Conservation (phyloP, 2,888 invertebrate genomes). For the Pseudococcus longispinus region DNA sequence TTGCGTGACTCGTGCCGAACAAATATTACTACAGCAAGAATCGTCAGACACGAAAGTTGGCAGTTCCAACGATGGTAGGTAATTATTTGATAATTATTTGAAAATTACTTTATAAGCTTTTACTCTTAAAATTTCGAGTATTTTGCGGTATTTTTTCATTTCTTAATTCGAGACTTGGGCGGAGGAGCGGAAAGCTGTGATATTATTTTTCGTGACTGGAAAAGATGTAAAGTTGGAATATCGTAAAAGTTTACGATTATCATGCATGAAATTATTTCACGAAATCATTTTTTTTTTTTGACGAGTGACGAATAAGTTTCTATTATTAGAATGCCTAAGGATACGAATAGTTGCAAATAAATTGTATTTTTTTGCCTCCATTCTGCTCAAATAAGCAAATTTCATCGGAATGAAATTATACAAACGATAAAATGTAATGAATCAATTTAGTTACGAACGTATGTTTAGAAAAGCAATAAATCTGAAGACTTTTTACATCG, state of each 20-base stretch:
- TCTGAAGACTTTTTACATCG: too few relatives aligned
- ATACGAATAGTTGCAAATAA: too few relatives aligned
- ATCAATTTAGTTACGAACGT: too few relatives aligned
- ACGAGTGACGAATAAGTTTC: not conserved
- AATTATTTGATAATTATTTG: constrained; percentile 20
- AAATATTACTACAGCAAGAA: not conserved
- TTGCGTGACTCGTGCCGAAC: not conserved
- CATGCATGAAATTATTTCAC: too few relatives aligned
- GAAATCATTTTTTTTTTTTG: not conserved
- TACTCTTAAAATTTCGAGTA: not conserved
- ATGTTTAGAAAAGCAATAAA: too few relatives aligned
- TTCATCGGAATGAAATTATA: too few relatives aligned
- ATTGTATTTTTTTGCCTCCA: too few relatives aligned
- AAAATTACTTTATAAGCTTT: not conserved
- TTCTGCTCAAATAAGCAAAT: too few relatives aligned
- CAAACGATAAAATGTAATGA: too few relatives aligned
- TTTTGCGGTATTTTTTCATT: not conserved
- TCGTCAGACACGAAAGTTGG: constrained; percentile 27
- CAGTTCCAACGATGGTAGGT: not conserved
- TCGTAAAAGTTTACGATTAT: not conserved
- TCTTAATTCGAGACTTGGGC: not conserved
- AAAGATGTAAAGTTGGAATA: not conserved
- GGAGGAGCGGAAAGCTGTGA: not conserved
- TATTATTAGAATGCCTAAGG: too few relatives aligned
- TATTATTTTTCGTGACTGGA: not conserved